phyloP scores from a whole-genome alignment of 2,797 vertebrate genomes.

The Adrianichthys oophorus region DNA sequence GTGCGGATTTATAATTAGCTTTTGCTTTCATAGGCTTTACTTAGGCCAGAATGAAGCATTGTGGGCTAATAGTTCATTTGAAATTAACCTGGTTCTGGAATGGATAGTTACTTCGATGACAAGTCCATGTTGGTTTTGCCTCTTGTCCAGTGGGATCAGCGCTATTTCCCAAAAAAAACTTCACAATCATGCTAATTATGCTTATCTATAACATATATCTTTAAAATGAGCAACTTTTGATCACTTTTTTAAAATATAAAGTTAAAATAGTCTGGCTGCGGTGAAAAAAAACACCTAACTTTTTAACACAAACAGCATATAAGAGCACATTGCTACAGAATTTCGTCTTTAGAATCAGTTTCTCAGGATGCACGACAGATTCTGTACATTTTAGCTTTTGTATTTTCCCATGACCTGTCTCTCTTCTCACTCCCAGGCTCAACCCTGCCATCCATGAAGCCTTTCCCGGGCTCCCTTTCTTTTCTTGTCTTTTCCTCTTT shows the following conservation, averaged over 20 bases:
- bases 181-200: too few relatives aligned
- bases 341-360: conserved; percentile 12
- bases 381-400: conserved; percentile 18
- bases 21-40: conserved; percentile 1
- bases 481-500: conserved; percentile 67
- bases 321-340: background rate
- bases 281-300: too few relatives aligned
- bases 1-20: background rate
- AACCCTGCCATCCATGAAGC: conserved; percentile 48
- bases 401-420: conserved; percentile 55
- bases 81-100: too few relatives aligned
- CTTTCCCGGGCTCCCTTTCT: conserved; percentile 38
- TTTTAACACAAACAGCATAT: too few relatives aligned
- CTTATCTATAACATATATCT: too few relatives aligned
- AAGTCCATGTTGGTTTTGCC: background rate
- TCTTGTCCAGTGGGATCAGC: conserved; percentile 1
- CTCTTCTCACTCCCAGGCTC: conserved; percentile 50
- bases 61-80: too few relatives aligned
- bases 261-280: too few relatives aligned
- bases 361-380: conserved; percentile 2
- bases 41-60: background rate
- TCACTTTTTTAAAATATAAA: too few relatives aligned
- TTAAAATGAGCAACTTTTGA: too few relatives aligned
- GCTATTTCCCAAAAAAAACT: too few relatives aligned
- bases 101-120: too few relatives aligned